Base-by-base conservation (phyloP, 2,113 vertebrate species). In the Drymodes brunneopygia region DNA sequence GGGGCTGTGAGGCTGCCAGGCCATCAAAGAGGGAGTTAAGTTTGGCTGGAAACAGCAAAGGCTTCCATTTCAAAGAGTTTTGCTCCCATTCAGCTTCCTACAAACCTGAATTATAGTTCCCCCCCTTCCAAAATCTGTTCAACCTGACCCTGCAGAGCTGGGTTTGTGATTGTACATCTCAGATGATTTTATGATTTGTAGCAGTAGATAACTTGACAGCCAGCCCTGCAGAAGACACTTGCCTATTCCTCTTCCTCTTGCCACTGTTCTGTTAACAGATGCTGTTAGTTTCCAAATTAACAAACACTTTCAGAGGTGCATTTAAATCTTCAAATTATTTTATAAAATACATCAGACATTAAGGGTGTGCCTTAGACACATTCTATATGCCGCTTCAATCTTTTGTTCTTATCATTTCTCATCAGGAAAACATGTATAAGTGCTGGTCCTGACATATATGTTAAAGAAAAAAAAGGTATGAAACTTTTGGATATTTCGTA, bases 381-480 rank as follows among this genome's bases (percentile, higher is more conserved):
- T 19, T 44, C 10, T 3, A 25, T 35, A 19, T 40, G 27, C 19
- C 48, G 19, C 40, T 64, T 69, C 57, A 28, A 11, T 12, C 20
- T 54, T 79, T 11, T 36, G 6, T 2, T 71, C 22, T 79, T 44
- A 42, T 28, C 12, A 19, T 2, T n/a, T 1, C 42, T 17, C 44
- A 14, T 12, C 48, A 86, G 25, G 13, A 64, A 61, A 47, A 29
- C 1, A 4, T 29, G 7, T 6, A 24, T 13, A 80, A 85, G 24
- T 8, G 2, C 12, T 88, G 36, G 3, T 22, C 4, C 7, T 21
- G 14, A 65, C 3, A 48, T 3, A 8, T 2, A 35, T 2, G 1
- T 56, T 47, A 8, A 73, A 15, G 50, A 48, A 61, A 57, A 38
- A 88, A 14, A 51, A 48, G 85, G 48, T 27, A 18, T 11, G 7